Percentiles rank a stretch among this genome's conserved stretches.
These are phyloP conservation scores for Microchirus variegatus DNA, from an alignment of 2,797 vertebrate species.

Conservation along the genomic window DNA sequence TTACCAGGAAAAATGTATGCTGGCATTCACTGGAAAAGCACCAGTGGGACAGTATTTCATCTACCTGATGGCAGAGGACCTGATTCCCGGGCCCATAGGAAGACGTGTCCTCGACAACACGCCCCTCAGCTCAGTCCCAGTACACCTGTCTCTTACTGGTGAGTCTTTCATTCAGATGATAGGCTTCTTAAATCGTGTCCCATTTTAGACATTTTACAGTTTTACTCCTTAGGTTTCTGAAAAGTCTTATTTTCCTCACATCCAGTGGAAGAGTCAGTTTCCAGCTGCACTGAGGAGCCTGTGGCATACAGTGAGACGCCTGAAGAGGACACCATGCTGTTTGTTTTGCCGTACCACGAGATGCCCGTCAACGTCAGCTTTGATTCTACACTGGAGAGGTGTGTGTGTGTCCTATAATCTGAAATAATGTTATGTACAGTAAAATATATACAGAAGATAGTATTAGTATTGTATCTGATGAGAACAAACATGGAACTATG, in stretches of 20 bases:
- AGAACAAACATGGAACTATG: no score
- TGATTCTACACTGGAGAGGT: slow-evolving; percentile 62
- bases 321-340: slow-evolving; percentile 13
- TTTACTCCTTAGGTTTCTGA: background rate
- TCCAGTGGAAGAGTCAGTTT: slow-evolving; percentile 62
- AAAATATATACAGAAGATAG: no score
- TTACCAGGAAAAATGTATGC: slow-evolving; percentile 65
- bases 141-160: slow-evolving; percentile 78
- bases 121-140: slow-evolving; percentile 71
- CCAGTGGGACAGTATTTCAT: slow-evolving; percentile 67
- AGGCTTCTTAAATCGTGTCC: background rate
- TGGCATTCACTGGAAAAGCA: slow-evolving; percentile 69
- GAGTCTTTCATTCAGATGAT: slow-evolving; percentile 9
- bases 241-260: background rate
- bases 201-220: no score
- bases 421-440: background rate
- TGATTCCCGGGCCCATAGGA: slow-evolving; percentile 32
- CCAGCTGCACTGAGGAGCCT: slow-evolving; percentile 56
- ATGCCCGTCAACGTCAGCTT: slow-evolving; percentile 47
- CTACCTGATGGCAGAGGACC: slow-evolving; percentile 76
- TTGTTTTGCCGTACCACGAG: slow-evolving; percentile 66
- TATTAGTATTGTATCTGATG: no score
- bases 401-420: slow-evolving; percentile 35
- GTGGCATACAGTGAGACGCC: slow-evolving; percentile 48
- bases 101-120: accelerated